Conservation (phyloP, 2,113 vertebrate genomes). For the Pollachius pollachius region DNA sequence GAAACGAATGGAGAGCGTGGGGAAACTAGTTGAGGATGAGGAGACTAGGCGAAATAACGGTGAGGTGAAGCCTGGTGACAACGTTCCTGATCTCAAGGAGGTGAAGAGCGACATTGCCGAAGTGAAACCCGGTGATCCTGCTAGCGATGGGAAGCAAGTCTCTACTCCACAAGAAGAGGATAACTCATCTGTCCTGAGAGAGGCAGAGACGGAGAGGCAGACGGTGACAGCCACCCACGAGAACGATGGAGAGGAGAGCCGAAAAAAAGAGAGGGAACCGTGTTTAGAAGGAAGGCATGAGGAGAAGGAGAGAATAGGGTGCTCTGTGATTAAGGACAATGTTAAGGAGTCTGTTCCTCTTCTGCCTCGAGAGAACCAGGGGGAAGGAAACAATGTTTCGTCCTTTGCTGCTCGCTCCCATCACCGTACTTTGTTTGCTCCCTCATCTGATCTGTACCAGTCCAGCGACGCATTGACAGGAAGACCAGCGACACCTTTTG, state of each 20-base stretch:
- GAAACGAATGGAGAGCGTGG: not conserved
- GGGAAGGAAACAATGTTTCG: slow-evolving; percentile 19
- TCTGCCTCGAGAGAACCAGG: not conserved
- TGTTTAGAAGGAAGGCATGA: not conserved
- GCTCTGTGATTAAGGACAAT: slow-evolving; percentile 25
- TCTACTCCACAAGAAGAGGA: slow-evolving; percentile 12
- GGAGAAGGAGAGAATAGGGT: slow-evolving; percentile 10
- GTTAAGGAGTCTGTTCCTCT: slow-evolving; percentile 17
- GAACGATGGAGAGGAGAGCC: slow-evolving; percentile 16
- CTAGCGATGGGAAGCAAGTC: slow-evolving; percentile 10
- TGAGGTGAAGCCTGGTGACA: no score
- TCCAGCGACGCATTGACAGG: slow-evolving; percentile 32
- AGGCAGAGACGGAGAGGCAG: slow-evolving; percentile 24
- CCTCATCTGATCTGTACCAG: slow-evolving; percentile 27
- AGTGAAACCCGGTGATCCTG: slow-evolving; percentile 15
- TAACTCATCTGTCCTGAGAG: slow-evolving; percentile 15
- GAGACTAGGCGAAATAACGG: not conserved
- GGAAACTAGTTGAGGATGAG: not conserved
- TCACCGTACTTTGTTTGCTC: slow-evolving; percentile 18
- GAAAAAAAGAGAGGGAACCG: slow-evolving; percentile 5
- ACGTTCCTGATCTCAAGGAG: no score
- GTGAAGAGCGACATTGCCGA: slow-evolving; percentile 20
- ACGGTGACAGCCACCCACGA: not conserved
- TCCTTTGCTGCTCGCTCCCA: slow-evolving; percentile 21
- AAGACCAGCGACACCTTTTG: slow-evolving; percentile 28